Evolutionary conservation across 2,113 vertebrate species (phyloP), one percentile per base, ranked within the genome.

Genomic region (Illadopsis cleaveri): DNA sequence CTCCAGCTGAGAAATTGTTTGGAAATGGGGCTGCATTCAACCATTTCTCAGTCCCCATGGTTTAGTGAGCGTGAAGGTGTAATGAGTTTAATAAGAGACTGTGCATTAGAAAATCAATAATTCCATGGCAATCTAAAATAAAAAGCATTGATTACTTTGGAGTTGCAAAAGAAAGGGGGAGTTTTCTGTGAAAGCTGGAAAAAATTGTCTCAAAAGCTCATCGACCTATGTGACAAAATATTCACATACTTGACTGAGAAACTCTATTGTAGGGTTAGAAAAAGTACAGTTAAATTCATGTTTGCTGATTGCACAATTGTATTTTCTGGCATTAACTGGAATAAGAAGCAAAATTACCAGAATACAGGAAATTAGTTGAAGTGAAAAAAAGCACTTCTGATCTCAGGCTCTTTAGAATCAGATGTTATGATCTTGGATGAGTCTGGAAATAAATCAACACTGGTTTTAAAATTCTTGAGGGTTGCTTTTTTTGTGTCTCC

Each of bases 341-440:
- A 72, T 68, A 71, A 94, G 48, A 86, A 76, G 68, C 4, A 81
- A 86, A 89, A 89, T 94, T 93, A 95, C 84, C 81, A 84, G 77
- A 95, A 91, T 60, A 77, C 77, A 93, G 90, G 84, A 93, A 93
- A 96, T 85, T 31, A 71, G 58, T 37, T 76, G 57, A 78, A 78
- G 44, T 35, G 15, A 51, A 66, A 71, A 89, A 93, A 75, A 66
- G 7, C 28, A 24, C 66, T 82, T 22, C n/a, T 94, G 82, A 89
- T 84, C 81, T 95, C 81, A 82, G 70, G 15, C 25, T 86, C 38
- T 72, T 70, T 37, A 86, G 54, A 92, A 82, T 65, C n/a, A 91
- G 57, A 96, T 82, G 25, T 80, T 92, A 84, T 51, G 53, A 78
- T 82, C 53, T 91, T 82, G 85, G 42, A 94, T 89, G 85, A 1